These are phyloP conservation scores for Mnemiopsis leidyi DNA, from an alignment of 37 sponge, comb jelly and placozoan species.

Conservation along the genomic window DNA sequence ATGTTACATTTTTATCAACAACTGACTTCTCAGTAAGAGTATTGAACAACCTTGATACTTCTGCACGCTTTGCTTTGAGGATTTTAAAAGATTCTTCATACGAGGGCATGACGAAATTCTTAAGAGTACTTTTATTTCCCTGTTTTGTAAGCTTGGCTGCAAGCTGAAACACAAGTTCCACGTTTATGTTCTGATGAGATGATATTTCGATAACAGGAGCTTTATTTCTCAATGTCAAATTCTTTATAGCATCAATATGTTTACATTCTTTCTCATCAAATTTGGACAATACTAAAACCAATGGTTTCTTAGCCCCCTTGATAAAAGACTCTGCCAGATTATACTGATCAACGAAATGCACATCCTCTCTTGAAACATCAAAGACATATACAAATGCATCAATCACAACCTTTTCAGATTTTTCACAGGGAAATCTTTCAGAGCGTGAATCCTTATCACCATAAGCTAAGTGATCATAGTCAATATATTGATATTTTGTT, in stretches of 20 bases:
- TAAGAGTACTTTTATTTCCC: neutral
- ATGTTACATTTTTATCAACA: conserved; percentile 27
- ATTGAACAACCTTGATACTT: conserved; percentile 36
- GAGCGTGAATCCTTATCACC: neutral
- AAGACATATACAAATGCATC: conserved; percentile 38
- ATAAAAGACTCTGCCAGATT: conserved; percentile 13
- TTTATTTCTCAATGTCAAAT: neutral
- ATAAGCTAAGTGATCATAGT: conserved; percentile 40
- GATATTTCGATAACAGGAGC: conserved; percentile 35
- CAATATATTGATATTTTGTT: conserved; percentile 28
- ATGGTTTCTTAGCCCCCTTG: conserved; percentile 7
- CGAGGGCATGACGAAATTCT: neutral
- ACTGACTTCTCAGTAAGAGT: conserved; percentile 38
- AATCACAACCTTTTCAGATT: conserved; percentile 27
- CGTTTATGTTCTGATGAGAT: neutral
- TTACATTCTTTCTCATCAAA: conserved; percentile 29
- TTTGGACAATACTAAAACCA: neutral
- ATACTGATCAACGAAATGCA: conserved; percentile 52
- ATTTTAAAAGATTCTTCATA: conserved; percentile 20
- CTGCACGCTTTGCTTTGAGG: neutral
- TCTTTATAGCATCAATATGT: conserved; percentile 32
- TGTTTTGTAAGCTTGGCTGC: neutral
- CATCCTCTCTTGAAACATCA: conserved; percentile 52
- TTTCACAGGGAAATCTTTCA: conserved; percentile 53
- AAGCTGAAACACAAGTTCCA: neutral